Evolutionary conservation across 2,888 invertebrate species (phyloP).

Genomic region (Byasa hedistus): DNA sequence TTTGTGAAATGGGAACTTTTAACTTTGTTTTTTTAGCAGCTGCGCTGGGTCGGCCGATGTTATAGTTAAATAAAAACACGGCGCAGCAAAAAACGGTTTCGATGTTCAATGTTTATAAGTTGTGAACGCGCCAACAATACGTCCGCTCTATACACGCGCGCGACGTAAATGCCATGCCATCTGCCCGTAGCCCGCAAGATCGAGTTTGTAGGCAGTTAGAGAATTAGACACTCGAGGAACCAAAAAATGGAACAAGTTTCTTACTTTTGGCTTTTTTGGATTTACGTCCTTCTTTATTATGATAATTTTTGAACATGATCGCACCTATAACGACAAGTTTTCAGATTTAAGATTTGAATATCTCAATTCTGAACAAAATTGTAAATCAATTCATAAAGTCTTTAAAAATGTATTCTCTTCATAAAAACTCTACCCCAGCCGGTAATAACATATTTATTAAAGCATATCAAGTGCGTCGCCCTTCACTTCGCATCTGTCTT

Average conservation of each 20-base stretch:
- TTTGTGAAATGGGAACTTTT: conserved; percentile 31
- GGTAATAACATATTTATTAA: too few species aligned
- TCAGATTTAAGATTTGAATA: too few species aligned
- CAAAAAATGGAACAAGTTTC: conserved; percentile 42
- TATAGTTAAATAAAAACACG: conserved; percentile 47
- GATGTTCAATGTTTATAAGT: conserved; percentile 40
- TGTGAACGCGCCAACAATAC: conserved; percentile 40
- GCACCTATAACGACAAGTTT: too few species aligned
- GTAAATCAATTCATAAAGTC: too few species aligned
- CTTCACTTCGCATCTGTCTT: too few species aligned
- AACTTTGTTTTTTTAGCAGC: conserved; percentile 40
- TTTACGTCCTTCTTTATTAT: conserved; percentile 14
- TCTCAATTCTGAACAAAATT: too few species aligned
- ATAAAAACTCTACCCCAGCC: too few species aligned
- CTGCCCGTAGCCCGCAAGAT: conserved; percentile 44
- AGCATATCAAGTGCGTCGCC: too few species aligned
- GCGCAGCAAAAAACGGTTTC: conserved; percentile 47
- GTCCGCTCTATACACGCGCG: conserved; percentile 59
- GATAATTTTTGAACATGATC: conserved; percentile 36
- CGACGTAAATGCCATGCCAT: conserved; percentile 59
- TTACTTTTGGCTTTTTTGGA: conserved; percentile 32
- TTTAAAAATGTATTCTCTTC: too few species aligned
- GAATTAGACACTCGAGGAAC: conserved; percentile 40
- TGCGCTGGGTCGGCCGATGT: conserved; percentile 38
- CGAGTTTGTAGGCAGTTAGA: conserved; percentile 37